Percentiles rank a stretch among this genome's conserved stretches.
Evolutionary conservation across 2,888 invertebrate genomes (phyloP).

Genomic region (Lymantria dispar): DNA sequence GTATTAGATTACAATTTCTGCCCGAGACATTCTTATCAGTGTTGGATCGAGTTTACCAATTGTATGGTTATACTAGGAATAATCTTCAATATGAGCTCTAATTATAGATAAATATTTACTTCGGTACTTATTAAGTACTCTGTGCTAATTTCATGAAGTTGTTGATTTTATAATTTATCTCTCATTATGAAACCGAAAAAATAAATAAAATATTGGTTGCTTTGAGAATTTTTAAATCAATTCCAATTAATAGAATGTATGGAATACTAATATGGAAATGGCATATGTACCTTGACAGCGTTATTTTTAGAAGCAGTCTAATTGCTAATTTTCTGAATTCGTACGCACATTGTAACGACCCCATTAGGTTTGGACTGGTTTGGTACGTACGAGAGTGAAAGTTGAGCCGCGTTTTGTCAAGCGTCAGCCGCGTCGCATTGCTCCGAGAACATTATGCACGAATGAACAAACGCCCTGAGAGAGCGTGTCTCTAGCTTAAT

Average conservation of each 20-base stretch:
- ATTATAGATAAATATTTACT: not conserved
- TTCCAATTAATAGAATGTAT: not conserved
- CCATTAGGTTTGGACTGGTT: conserved; percentile 61
- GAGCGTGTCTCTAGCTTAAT: conserved; percentile 74
- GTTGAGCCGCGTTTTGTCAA: conserved; percentile 77
- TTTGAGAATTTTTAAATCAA: too few species aligned
- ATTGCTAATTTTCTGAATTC: not conserved
- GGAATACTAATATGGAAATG: not conserved
- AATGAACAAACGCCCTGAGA: conserved; percentile 80
- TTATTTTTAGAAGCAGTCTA: not conserved
- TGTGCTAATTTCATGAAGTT: not conserved
- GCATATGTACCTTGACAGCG: not conserved
- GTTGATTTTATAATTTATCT: not conserved
- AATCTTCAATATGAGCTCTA: not conserved
- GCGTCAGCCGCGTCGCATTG: conserved; percentile 65
- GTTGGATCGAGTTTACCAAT: conserved; percentile 40
- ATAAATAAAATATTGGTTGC: too few species aligned
- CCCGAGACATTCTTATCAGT: conserved; percentile 52
- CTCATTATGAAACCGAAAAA: too few species aligned
- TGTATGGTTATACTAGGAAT: conserved; percentile 13
- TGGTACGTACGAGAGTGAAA: conserved; percentile 72
- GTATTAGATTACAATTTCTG: conserved; percentile 47
- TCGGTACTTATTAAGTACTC: not conserved
- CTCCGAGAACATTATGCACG: conserved; percentile 79
- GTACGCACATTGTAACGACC: conserved; percentile 27